Conservation (phyloP, 2,888 invertebrate species). For the Drosophila siamana region DNA sequence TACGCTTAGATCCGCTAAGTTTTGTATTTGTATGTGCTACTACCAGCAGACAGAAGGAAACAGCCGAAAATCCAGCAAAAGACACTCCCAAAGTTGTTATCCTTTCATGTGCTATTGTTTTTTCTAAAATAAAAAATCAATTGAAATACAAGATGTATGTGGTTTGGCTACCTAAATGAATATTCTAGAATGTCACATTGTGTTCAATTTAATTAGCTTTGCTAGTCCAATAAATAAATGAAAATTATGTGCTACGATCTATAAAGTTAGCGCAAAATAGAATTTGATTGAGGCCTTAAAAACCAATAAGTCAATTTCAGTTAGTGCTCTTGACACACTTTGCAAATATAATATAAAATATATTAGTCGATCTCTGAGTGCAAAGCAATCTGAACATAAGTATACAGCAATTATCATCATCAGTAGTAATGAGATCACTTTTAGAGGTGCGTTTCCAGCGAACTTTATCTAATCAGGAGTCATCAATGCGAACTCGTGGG, state of each 20-base stretch:
- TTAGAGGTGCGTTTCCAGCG: conserved; percentile 35
- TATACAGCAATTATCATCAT: conserved; percentile 3
- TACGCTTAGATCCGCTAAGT: conserved; percentile 36
- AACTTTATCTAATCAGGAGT: conserved; percentile 49
- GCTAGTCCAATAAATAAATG: no score
- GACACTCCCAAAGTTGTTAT: not conserved
- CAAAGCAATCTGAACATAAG: not conserved
- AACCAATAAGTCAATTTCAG: not conserved
- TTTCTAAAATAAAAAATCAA: no score
- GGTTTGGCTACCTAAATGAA: not conserved
- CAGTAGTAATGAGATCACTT: conserved; percentile 27
- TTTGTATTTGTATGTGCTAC: conserved; percentile 27
- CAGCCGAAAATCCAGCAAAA: not conserved
- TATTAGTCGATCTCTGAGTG: conserved; percentile 3
- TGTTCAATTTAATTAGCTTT: no score
- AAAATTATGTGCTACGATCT: not conserved
- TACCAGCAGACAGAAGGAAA: conserved; percentile 17
- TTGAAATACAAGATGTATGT: not conserved
- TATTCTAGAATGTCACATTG: not conserved
- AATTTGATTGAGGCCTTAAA: not conserved
- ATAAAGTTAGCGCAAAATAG: not conserved
- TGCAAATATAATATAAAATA: not conserved
- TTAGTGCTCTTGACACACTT: conserved; percentile 6
- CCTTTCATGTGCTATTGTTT: not conserved
- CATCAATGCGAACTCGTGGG: conserved; percentile 31